A percentile compares a stretch with the other conserved stretches of the same genome.
Evolutionary conservation across 1,140 invertebrate genomes (phyloP).

Genomic region (Drosophila sp.): DNA sequence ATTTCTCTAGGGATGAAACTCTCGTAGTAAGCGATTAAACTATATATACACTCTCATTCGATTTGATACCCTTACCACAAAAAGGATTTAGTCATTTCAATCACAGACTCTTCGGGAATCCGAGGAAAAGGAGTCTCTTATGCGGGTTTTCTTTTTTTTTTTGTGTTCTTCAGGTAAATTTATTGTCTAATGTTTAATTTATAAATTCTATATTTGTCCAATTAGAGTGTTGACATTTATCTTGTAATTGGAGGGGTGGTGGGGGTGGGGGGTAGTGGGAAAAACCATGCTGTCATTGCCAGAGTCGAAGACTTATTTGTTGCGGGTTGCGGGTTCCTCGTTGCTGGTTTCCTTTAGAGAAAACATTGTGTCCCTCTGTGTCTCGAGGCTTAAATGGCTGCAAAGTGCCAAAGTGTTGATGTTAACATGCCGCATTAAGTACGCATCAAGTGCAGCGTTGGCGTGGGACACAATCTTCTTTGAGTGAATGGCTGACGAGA

Average conservation of each 20-base stretch:
- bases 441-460: conserved; percentile 65
- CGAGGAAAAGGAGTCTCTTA: too few species aligned
- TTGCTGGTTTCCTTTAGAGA: conserved; percentile 16
- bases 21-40: too few species aligned
- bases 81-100: too few species aligned
- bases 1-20: background rate
- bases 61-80: too few species aligned
- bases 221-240: conserved; percentile 31
- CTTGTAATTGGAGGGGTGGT: conserved; percentile 33
- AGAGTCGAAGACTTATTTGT: conserved; percentile 19
- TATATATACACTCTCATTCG: too few species aligned
- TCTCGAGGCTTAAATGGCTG: conserved; percentile 43
- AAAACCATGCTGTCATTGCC: conserved; percentile 29
- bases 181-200: conserved; percentile 9
- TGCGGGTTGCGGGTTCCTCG: conserved; percentile 1
- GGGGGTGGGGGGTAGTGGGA: background rate
- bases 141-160: background rate
- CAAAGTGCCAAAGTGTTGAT: conserved; percentile 59
- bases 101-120: too few species aligned
- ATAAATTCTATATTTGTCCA: conserved; percentile 27
- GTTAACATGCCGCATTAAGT: conserved; percentile 66
- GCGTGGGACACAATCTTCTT: conserved; percentile 5
- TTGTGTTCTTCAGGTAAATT: conserved; percentile 3
- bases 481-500: conserved; percentile 39
- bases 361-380: conserved; percentile 10